Conservation (phyloP, 2,888 invertebrate species). For the Biston betularia region DNA sequence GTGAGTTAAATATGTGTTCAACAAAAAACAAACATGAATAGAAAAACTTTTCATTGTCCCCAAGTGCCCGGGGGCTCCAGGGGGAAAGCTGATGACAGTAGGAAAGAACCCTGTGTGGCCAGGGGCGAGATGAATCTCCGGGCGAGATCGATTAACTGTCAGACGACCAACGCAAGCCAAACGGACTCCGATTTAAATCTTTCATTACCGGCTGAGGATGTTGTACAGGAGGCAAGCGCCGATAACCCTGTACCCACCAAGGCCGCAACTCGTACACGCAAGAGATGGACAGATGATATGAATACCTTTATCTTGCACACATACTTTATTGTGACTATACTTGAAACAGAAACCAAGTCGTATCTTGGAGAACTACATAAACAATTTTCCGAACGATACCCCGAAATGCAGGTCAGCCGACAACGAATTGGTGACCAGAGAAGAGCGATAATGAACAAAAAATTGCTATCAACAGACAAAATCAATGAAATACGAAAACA, state of each 20-base stretch:
- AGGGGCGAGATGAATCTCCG: too few species aligned
- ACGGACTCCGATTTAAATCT: too few species aligned
- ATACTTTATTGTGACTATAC: not conserved
- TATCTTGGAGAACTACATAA: slow-evolving; percentile 1
- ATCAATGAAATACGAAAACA: not conserved
- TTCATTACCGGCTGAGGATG: too few species aligned
- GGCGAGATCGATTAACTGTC: too few species aligned
- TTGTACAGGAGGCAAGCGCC: not conserved
- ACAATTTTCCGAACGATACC: not conserved
- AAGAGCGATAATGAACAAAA: not conserved
- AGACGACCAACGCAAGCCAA: too few species aligned
- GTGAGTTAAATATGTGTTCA: too few species aligned
- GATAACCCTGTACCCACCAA: slow-evolving; percentile 3
- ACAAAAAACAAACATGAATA: too few species aligned
- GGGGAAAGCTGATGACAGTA: too few species aligned
- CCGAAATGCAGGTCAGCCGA: not conserved
- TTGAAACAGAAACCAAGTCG: not conserved
- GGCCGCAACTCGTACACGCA: not conserved
- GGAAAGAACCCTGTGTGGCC: too few species aligned
- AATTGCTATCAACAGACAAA: too few species aligned
- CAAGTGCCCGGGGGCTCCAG: too few species aligned
- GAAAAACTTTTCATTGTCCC: too few species aligned
- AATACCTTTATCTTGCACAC: slow-evolving; percentile 3
- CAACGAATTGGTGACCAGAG: not conserved
- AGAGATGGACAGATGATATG: slow-evolving; percentile 3